Conservation (phyloP, 2,797 vertebrate genomes). For the Esox lucius region DNA sequence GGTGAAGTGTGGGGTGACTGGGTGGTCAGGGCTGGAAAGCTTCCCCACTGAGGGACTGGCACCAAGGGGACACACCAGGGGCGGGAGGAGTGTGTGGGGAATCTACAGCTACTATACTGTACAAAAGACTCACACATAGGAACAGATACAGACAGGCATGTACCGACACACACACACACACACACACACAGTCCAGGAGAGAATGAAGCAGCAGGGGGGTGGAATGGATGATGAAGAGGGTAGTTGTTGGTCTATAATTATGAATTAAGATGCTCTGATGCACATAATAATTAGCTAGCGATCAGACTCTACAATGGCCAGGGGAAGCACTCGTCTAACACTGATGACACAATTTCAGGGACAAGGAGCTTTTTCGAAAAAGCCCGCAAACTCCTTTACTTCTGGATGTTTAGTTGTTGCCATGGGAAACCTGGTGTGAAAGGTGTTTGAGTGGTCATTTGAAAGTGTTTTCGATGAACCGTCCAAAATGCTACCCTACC, state of each 20-base stretch:
- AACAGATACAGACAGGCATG: background rate
- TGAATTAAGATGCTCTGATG: constrained; percentile 50
- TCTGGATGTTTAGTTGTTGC: constrained; percentile 11
- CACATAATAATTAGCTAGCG: constrained; percentile 56
- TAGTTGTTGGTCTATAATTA: constrained; percentile 44
- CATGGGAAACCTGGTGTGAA: background rate
- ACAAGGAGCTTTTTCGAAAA: constrained; percentile 34
- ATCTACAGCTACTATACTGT: background rate
- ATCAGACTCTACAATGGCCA: constrained; percentile 37
- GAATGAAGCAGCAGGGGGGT: background rate
- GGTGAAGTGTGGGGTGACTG: constrained; percentile 63
- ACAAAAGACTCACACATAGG: constrained; percentile 1
- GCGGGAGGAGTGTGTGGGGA: constrained; percentile 7
- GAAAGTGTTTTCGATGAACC: background rate
- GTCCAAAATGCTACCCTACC: background rate
- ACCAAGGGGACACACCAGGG: constrained; percentile 46
- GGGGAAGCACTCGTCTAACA: constrained; percentile 36
- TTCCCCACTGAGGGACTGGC: constrained; percentile 61
- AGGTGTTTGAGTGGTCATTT: background rate
- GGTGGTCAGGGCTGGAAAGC: constrained; percentile 61
- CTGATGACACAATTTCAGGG: constrained; percentile 38
- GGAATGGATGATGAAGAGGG: background rate
- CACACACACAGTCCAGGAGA: background rate
- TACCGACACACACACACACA: background rate
- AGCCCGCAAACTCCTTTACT: constrained; percentile 29